Evolutionary conservation across 2,888 invertebrate species (phyloP).

Genomic region (Agrochola lota): DNA sequence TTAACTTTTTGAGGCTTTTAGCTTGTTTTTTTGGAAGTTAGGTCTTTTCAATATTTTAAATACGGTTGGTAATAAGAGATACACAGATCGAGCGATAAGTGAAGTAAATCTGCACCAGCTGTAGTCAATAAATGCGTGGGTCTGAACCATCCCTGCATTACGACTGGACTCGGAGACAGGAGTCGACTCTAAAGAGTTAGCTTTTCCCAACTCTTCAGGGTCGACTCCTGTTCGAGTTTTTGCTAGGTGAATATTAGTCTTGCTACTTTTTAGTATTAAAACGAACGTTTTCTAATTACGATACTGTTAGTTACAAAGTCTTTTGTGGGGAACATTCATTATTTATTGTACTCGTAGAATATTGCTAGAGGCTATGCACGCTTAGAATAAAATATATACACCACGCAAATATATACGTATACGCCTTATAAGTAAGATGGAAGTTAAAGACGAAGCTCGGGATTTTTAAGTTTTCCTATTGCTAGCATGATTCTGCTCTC

Average conservation of each 20-base stretch:
- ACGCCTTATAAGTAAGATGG: no score
- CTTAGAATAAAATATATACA: neutral
- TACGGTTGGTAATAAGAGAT: neutral
- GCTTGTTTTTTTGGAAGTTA: neutral
- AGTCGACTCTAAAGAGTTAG: neutral
- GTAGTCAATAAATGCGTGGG: neutral
- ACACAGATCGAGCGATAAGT: neutral
- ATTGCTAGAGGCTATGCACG: neutral
- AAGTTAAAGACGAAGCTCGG: no score
- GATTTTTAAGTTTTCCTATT: neutral
- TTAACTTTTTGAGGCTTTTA: slow-evolving; percentile 53
- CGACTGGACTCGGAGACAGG: neutral
- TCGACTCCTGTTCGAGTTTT: no score
- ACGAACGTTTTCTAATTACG: slow-evolving; percentile 8
- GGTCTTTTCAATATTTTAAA: neutral
- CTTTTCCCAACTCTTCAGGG: no score
- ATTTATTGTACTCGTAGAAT: neutral
- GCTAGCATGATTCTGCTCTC: neutral
- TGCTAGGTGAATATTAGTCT: neutral
- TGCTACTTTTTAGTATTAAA: neutral
- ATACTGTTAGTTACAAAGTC: slow-evolving; percentile 15
- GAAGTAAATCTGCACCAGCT: neutral
- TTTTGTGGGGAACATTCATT: slow-evolving; percentile 5
- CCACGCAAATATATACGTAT: no score
- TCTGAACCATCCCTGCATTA: neutral